These are phyloP conservation scores for Corydoras sp. DNA, from an alignment of 2,113 vertebrate species.

Conservation along the genomic window DNA sequence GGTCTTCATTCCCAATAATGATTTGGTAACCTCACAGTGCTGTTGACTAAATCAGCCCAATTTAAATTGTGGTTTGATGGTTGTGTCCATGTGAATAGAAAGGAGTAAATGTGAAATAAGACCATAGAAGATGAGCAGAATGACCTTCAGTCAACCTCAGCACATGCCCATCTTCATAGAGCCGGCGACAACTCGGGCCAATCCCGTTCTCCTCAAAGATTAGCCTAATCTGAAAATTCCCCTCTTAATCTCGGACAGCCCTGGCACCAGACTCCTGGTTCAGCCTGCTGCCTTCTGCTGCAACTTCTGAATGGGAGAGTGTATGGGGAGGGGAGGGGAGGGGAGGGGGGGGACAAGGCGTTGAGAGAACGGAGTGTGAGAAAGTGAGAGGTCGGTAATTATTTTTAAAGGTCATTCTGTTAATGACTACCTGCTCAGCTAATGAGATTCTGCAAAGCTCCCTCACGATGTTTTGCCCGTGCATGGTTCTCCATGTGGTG, in stretches of 20 bases:
- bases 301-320: constrained; percentile 62
- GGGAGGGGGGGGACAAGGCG: not conserved
- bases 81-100: not conserved
- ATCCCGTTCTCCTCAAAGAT: constrained; percentile 62
- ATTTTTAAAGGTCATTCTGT: constrained; percentile 96
- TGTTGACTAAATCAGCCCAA: not conserved
- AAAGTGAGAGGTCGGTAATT: constrained; percentile 77
- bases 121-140: not conserved
- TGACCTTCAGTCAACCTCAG: constrained; percentile 27
- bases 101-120: not conserved
- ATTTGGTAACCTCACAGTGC: too few relatives aligned
- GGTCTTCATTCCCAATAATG: too few relatives aligned
- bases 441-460: constrained; percentile 94
- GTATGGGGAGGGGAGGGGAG: constrained; percentile 43
- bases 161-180: constrained; percentile 54
- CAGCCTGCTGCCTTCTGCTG: constrained; percentile 47
- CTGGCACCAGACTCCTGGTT: too few relatives aligned
- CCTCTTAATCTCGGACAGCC: constrained; percentile 55
- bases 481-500: constrained; percentile 63
- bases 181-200: constrained; percentile 45
- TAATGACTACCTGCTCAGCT: constrained; percentile 94
- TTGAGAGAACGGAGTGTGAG: constrained; percentile 49
- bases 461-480: constrained; percentile 68
- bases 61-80: not conserved
- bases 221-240: constrained; percentile 62